phyloP scores from a whole-genome alignment of 2,888 invertebrate genomes.

The Dasypolia templi region DNA sequence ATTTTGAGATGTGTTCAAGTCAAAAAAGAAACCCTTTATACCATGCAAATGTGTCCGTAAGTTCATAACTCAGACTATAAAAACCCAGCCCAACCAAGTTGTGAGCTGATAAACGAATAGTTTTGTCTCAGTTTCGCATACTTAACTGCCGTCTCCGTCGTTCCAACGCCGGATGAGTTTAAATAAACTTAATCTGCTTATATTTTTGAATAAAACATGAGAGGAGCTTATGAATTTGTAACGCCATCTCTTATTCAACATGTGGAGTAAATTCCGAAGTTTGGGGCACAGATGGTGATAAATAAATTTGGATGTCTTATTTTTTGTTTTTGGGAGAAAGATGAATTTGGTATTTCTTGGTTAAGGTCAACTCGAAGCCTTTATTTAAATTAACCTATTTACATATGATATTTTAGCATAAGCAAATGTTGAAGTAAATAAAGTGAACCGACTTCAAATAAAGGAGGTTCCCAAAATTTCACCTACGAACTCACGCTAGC shows the following conservation, averaged over 20 bases:
- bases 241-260: slow-evolving; percentile 58
- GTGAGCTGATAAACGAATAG: slow-evolving; percentile 69
- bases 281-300: slow-evolving; percentile 49
- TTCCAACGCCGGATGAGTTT: slow-evolving; percentile 66
- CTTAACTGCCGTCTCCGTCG: slow-evolving; percentile 65
- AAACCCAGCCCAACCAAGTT: slow-evolving; percentile 53
- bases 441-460: not conserved
- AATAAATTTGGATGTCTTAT: slow-evolving; percentile 44
- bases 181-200: slow-evolving; percentile 66
- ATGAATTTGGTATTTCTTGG: slow-evolving; percentile 13
- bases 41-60: not conserved
- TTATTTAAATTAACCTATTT: not conserved
- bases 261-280: slow-evolving; percentile 47
- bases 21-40: too few species aligned
- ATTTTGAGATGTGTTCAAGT: too few species aligned
- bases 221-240: slow-evolving; percentile 64
- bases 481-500: not conserved
- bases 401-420: too few species aligned
- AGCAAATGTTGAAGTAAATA: too few species aligned
- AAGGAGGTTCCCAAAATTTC: not conserved
- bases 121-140: slow-evolving; percentile 70
- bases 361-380: not conserved
- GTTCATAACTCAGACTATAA: slow-evolving; percentile 50
- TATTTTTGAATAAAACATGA: slow-evolving; percentile 67
- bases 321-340: not conserved